Percentiles rank a stretch among this genome's conserved stretches.
phyloP scores from a whole-genome alignment of 2,888 invertebrate species.

The Netelia inedita region DNA sequence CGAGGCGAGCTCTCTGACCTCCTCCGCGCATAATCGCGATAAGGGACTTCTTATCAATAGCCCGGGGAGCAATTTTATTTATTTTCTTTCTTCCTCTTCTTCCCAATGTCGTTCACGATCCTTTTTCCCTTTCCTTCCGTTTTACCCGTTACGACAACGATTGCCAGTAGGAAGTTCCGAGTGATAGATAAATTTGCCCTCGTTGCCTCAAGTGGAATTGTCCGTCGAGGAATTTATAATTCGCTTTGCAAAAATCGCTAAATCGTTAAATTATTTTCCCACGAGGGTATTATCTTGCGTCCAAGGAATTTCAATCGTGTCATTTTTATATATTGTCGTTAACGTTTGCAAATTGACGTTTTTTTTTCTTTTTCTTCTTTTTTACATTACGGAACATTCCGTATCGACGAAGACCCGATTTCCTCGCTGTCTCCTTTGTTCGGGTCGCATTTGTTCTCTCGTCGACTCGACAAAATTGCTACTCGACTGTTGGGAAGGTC shows the following conservation, averaged over 20 bases:
- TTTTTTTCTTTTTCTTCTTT: slow-evolving; percentile 29
- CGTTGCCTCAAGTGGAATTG: neutral
- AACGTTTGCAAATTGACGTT: neutral
- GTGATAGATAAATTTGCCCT: slow-evolving; percentile 3
- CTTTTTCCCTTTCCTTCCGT: slow-evolving; percentile 41
- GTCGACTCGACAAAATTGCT: slow-evolving; percentile 19
- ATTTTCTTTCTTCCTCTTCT: neutral
- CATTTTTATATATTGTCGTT: neutral
- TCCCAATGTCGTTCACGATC: neutral
- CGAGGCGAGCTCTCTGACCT: slow-evolving; percentile 21
- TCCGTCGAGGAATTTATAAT: too few species aligned
- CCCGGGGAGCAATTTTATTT: slow-evolving; percentile 12
- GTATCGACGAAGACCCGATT: slow-evolving; percentile 22
- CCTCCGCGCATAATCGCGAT: slow-evolving; percentile 48
- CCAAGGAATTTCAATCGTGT: neutral
- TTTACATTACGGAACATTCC: slow-evolving; percentile 11
- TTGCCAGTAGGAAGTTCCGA: slow-evolving; percentile 11
- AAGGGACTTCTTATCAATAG: slow-evolving; percentile 23
- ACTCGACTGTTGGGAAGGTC: slow-evolving; percentile 33
- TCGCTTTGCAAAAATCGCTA: too few species aligned
- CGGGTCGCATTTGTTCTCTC: neutral
- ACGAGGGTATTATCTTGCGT: neutral
- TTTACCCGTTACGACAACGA: slow-evolving; percentile 25
- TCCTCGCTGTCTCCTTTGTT: slow-evolving; percentile 17
- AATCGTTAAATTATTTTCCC: neutral